Percentiles rank a stretch among this genome's conserved stretches.
These are phyloP conservation scores for Drosophila flavopinicola DNA, from an alignment of 2,888 invertebrate genomes.

Conservation along the genomic window DNA sequence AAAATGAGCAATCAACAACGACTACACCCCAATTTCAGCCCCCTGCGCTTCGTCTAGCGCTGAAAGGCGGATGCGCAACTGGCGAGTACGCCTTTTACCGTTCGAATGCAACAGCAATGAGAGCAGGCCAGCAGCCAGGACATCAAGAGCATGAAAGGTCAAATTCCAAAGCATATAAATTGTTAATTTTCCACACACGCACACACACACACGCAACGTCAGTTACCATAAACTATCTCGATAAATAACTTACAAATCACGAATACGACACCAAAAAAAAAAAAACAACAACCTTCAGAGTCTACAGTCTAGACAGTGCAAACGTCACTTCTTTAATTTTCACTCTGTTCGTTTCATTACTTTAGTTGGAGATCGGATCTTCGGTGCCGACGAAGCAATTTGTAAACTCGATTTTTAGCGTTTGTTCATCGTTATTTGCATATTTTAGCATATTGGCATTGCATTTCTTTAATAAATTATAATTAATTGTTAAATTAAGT, in stretches of 20 bases:
- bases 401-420: conserved; percentile 12
- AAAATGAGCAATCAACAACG: conserved; percentile 59
- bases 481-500: conserved; percentile 26
- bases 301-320: conserved; percentile 54
- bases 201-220: conserved; percentile 1
- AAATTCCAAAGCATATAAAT: conserved; percentile 42
- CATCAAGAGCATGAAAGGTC: conserved; percentile 41
- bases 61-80: conserved; percentile 62
- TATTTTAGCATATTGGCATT: conserved; percentile 28
- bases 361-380: conserved; percentile 56
- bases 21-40: conserved; percentile 66
- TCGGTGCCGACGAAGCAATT: conserved; percentile 31
- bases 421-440: conserved; percentile 5
- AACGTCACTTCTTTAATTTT: conserved; percentile 64
- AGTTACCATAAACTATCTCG: conserved; percentile 18
- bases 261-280: conserved; percentile 17
- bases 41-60: conserved; percentile 17
- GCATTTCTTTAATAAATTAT: conserved; percentile 5
- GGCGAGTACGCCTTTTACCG: conserved; percentile 61
- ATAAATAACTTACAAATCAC: conserved; percentile 43
- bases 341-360: conserved; percentile 60
- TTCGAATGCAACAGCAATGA: conserved; percentile 40
- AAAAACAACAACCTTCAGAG: conserved; percentile 38
- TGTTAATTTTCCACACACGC: conserved; percentile 11
- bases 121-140: conserved; percentile 22